Base-by-base conservation (phyloP, 2,113 vertebrate species). In the Eretmochelys imbricata region DNA sequence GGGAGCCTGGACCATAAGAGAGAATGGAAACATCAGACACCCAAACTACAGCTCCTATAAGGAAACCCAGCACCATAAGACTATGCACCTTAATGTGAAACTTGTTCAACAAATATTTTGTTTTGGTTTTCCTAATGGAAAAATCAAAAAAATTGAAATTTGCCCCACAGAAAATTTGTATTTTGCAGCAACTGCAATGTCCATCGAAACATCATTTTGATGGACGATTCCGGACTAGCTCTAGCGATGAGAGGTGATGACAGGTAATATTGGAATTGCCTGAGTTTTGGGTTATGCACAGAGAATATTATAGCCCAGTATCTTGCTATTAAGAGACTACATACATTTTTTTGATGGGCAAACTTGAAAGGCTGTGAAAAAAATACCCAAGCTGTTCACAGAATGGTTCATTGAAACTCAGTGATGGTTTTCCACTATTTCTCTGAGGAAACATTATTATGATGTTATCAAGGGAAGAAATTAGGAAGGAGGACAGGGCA, bases 261-360 rank as follows among this genome's bases (percentile, higher is more conserved):
- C 24, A 85, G 4, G 6, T 20, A 75, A 83, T 49, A 25, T 82
- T 78, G 84, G 31, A 12, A 83, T n/a, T 54, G 84, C 65, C 46
- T 0, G 4, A 46, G 38, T 35, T 62, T 82, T 0, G 8, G 46
- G 46, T 72, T 69, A 78, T 80, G 84, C 27, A 49, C 9, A 0
- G 29, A 59, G 55, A 89, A 1, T 2, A 14, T 1, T 6, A 31
- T 57, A 65, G 65, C 0, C 0, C 86, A 88, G 48, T 8, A 35
- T 25, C 48, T 55, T 49, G 49, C 24, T 79, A 76, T 55, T 59
- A 89, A 0, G 4, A 95, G 87, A 79, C 50, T 29, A 59, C 65
- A 54, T 79, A 13, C n/a, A 42, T 42, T 72, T 13, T 16, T 91
- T 82, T 86, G 62, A 90, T 3, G 87, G 76, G 80, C 49, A 91